Base-by-base conservation (phyloP, 2,888 invertebrate genomes). In the Horisme vitalbata region DNA sequence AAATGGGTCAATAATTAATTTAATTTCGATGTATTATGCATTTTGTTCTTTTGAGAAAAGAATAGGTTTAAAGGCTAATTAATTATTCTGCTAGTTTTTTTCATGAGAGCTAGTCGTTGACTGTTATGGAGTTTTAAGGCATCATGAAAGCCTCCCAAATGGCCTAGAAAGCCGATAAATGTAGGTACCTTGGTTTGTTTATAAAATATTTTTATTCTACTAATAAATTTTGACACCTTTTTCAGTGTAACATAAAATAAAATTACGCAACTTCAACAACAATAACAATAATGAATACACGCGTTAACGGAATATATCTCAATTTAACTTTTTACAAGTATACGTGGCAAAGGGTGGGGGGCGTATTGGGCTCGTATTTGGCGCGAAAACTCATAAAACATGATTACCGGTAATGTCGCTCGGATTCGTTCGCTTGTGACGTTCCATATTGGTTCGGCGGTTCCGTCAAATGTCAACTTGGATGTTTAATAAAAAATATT, bases 381-480 rank as follows among this genome's bases (percentile, higher is more conserved):
- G 74, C 74, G 75, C 76, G 78, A 73, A 71, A 79, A 79, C 82
- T 80, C 83, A 83, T 85, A 83, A 83, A 83, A 77, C 72, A 79
- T 78, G 80, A 83, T 83, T 82, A 82, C 79, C 68, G 71, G 73
- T 78, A 79, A 83, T 81, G 78, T 79, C 69, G 72, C 63, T 63
- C 61, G 71, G 74, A 75, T 78, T 78, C 52, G 33, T 48, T 20
- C 30, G 46, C 26, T 30, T 24, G 49, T 36, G 53, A 49, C 52
- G 45, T 55, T 54, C 52, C 56, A 52, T 52, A 59, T 59, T 52
- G 54, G 56, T 55, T 50, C 52, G 45, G 48, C 48, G 48, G 48
- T 47, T 44, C 51, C 53, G 55, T 53, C 60, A 60, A 60, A 60
- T 60, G 60, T 58, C 58, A 57, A 45, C 47, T 43, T 34, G 30